phyloP scores from a whole-genome alignment of 2,113 vertebrate species.

The Oryzias curvinotus region DNA sequence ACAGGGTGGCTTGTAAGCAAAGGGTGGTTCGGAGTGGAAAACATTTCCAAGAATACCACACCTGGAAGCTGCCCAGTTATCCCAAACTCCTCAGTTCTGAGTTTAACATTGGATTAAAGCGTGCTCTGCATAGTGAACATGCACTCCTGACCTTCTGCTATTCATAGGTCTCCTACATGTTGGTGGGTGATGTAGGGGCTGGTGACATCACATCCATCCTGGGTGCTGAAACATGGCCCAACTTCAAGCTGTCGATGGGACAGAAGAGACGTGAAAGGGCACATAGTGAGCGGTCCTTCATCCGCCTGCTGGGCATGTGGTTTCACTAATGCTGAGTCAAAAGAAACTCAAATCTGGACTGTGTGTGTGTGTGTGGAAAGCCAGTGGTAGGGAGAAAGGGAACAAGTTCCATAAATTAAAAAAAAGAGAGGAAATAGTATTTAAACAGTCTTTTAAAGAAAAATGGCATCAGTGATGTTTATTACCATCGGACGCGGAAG shows the following conservation, averaged over 20 bases:
- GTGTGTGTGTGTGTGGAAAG: not conserved
- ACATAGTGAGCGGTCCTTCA: constrained; percentile 8
- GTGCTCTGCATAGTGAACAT: constrained; percentile 54
- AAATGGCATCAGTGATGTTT: constrained; percentile 34
- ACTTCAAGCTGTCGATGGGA: constrained; percentile 37
- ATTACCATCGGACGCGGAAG: constrained; percentile 19
- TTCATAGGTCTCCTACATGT: constrained; percentile 58
- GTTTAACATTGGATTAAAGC: constrained; percentile 51
- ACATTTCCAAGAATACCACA: constrained; percentile 22
- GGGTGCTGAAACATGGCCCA: constrained; percentile 42
- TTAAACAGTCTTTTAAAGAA: constrained; percentile 29
- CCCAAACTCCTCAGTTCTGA: constrained; percentile 19
- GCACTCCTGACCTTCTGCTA: constrained; percentile 56
- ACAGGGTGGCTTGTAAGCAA: constrained; percentile 3
- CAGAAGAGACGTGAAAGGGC: constrained; percentile 15
- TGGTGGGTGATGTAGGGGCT: constrained; percentile 52
- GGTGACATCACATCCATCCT: constrained; percentile 45
- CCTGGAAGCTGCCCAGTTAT: constrained; percentile 44
- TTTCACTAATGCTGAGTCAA: constrained; percentile 56
- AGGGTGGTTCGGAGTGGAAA: constrained; percentile 5
- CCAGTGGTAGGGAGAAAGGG: not conserved
- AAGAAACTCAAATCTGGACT: constrained; percentile 39
- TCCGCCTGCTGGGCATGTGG: constrained; percentile 30
- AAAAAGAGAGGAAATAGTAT: constrained; percentile 24
- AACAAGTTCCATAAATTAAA: constrained; percentile 28